phyloP scores from a whole-genome alignment of 2,888 invertebrate genomes.

The Rhamphomyia laevipes region DNA sequence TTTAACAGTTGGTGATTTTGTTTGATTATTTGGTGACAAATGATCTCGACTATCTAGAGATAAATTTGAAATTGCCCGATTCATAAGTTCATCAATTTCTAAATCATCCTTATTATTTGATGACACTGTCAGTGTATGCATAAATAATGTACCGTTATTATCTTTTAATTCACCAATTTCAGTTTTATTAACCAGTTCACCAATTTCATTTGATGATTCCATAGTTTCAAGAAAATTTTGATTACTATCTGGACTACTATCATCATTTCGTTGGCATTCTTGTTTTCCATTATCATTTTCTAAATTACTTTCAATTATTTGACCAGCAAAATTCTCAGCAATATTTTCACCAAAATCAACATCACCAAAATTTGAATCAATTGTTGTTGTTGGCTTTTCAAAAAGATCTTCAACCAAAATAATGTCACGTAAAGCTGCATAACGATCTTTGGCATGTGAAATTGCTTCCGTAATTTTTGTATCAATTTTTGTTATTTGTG shows the following conservation, averaged over 20 bases:
- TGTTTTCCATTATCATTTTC: background rate
- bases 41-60: conserved; percentile 36
- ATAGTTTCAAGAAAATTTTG: conserved; percentile 24
- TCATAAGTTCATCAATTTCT: conserved; percentile 38
- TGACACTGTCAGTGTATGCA: conserved; percentile 15
- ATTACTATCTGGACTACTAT: conserved; percentile 31
- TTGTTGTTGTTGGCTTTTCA: conserved; percentile 35
- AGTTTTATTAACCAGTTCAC: conserved; percentile 21
- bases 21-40: conserved; percentile 25
- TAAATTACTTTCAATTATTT: background rate
- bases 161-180: conserved; percentile 13
- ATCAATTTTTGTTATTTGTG: conserved; percentile 34
- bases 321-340: too few species aligned
- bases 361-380: background rate
- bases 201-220: conserved; percentile 10
- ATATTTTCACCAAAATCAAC: background rate
- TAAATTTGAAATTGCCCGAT: conserved; percentile 36
- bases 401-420: conserved; percentile 49
- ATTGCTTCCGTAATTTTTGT: conserved; percentile 39
- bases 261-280: conserved; percentile 22
- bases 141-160: conserved; percentile 3
- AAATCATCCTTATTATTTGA: conserved; percentile 33
- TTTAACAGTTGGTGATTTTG: conserved; percentile 16
- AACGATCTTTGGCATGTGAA: conserved; percentile 53
- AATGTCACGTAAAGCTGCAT: conserved; percentile 69